Base-by-base conservation (phyloP, 2,797 vertebrate species). In the Hoplostethus atlanticus region DNA sequence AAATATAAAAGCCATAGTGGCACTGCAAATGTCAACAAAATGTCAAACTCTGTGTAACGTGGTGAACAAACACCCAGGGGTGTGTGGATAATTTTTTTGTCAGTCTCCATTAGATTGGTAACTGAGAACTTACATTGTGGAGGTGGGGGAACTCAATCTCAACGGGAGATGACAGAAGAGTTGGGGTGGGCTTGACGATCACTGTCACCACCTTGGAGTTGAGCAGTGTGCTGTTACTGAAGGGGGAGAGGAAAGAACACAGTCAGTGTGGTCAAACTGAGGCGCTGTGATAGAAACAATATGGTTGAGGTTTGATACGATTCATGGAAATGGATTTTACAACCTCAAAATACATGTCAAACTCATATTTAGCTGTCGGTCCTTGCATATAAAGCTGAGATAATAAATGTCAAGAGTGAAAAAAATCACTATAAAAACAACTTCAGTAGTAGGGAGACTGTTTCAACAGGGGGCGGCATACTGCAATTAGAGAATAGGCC, bases 81-180 rank as follows among this genome's bases (percentile, higher is more conserved):
- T 51, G 34, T 52, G 54, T 75, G 36, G 46, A 1, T n/a, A 6
- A 17, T 40, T 83, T 66, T 52, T 78, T 75, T 38, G 2, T 51
- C 59, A 44, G 64, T 65, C 78, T 77, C 52, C 47, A 71, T 87
- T 72, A 74, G 59, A 67, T 71, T 71, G 51, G 48, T 59, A 68
- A 83, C 40, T 58, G 68, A 28, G 12, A 52, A 95, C 98, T 98
- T 93, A 99, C 98, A 0, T 99, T 99, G 87, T 97, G 94, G 69
- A 98, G 93, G 81, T 99, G 98, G 76, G 98, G 97, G 84, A 99
- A 99, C 78, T 99, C 97, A 0, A 99, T 97, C 87, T 99, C 98
- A 70, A 99, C 77, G 0, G 98, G 97, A 1, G 95, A 94, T 11
- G 97, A 94, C 63, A 98, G 86, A 13, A 96, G 95, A 1, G 92